Percentiles rank a stretch among this genome's conserved stretches.
Evolutionary conservation across 2,797 vertebrate genomes (phyloP).

Genomic region (Distichodus sexfasciatus): DNA sequence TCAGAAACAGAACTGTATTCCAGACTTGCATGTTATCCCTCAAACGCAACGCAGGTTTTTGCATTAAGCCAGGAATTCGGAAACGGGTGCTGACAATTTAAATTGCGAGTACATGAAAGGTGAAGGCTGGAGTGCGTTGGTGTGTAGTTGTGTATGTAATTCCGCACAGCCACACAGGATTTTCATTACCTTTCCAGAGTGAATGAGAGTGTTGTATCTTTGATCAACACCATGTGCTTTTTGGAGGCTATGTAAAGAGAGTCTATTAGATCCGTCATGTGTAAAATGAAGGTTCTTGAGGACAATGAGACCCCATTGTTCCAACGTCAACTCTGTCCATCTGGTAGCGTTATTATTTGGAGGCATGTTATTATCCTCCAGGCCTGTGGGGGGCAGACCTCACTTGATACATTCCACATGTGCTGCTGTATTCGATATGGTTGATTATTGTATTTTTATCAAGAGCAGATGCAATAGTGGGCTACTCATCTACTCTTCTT

Average conservation of each 20-base stretch:
- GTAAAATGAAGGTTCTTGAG: conserved; percentile 53
- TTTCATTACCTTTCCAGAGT: conserved; percentile 59
- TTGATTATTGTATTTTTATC: conserved; percentile 59
- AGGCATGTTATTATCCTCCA: conserved; percentile 49
- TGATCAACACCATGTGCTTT: conserved; percentile 70
- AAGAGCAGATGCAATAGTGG: conserved; percentile 55
- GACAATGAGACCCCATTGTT: conserved; percentile 53
- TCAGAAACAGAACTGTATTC: conserved; percentile 49
- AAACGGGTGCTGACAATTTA: conserved; percentile 59
- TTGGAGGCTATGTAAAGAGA: conserved; percentile 47
- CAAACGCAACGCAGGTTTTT: conserved; percentile 54
- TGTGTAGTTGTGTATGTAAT: conserved; percentile 37
- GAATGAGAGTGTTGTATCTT: conserved; percentile 48
- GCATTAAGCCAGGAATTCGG: conserved; percentile 58
- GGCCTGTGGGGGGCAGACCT: conserved; percentile 41
- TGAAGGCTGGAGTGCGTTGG: not conserved
- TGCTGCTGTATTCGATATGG: conserved; percentile 48
- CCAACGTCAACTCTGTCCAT: conserved; percentile 50
- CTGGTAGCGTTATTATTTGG: conserved; percentile 42
- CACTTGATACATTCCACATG: conserved; percentile 42
- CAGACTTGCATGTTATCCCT: conserved; percentile 48
- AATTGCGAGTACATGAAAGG: conserved; percentile 56
- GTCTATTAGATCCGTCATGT: conserved; percentile 61
- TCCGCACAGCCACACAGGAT: conserved; percentile 47
- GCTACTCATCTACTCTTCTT: conserved; percentile 37